phyloP scores from a whole-genome alignment of 2,113 vertebrate species.

The Fulica atra region DNA sequence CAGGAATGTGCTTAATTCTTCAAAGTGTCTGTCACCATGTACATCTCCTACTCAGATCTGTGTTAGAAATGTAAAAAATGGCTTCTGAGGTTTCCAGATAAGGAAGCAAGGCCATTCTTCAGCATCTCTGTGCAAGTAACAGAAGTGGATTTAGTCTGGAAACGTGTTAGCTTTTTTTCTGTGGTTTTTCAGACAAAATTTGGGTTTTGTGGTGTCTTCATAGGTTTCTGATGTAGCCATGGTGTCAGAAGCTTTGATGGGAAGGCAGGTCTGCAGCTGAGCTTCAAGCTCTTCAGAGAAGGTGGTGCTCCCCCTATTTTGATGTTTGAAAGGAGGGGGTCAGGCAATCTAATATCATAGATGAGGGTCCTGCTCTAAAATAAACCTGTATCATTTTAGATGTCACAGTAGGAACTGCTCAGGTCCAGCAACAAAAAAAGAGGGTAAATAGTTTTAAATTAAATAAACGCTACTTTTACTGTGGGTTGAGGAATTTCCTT shows the following conservation, averaged over 20 bases:
- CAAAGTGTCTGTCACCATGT: not conserved
- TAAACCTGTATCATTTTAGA: not conserved
- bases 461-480: not conserved
- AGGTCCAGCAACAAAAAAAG: not conserved
- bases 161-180: not conserved
- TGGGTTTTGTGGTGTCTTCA: not conserved
- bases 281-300: not conserved
- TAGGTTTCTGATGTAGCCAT: not conserved
- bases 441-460: not conserved
- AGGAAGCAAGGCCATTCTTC: accelerated
- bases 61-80: not conserved
- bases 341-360: not conserved
- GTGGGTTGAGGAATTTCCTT: not conserved
- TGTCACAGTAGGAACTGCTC: not conserved
- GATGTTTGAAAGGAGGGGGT: not conserved
- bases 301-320: not conserved
- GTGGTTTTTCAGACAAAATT: not conserved
- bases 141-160: not conserved
- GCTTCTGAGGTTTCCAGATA: not conserved
- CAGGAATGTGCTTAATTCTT: not conserved
- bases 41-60: not conserved
- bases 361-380: not conserved
- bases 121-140: not conserved
- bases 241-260: not conserved
- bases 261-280: not conserved